phyloP scores from a whole-genome alignment of 64 coral and sea anemone genomes.

The Platygyra sinensis region DNA sequence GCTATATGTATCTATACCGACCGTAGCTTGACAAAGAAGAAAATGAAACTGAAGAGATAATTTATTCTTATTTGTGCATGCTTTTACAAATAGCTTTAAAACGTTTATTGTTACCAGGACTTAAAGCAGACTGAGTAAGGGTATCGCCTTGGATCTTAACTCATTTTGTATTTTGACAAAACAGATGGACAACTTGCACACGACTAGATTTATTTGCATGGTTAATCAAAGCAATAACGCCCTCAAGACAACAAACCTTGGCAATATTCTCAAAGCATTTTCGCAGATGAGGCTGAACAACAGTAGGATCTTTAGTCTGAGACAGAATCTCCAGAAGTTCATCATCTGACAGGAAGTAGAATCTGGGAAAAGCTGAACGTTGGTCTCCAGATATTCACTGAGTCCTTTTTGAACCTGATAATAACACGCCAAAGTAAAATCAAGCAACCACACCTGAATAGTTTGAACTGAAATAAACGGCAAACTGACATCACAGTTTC shows the following conservation, averaged over 20 bases:
- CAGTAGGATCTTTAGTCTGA: conserved; percentile 99
- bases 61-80: too few species aligned
- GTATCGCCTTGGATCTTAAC: not conserved
- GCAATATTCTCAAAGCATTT: conserved; percentile 99
- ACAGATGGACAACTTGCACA: not conserved
- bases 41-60: too few species aligned
- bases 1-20: too few species aligned
- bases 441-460: not conserved
- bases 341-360: conserved; percentile 98
- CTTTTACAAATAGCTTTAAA: too few species aligned
- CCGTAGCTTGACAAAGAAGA: too few species aligned
- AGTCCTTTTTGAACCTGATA: conserved; percentile 98
- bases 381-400: conserved; percentile 98
- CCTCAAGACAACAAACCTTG: conserved; percentile 42
- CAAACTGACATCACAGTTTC: too few species aligned
- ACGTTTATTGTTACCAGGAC: too few species aligned
- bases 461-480: too few species aligned
- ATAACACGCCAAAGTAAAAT: not conserved
- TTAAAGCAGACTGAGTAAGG: not conserved
- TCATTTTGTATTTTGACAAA: not conserved
- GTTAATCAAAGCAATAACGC: not conserved
- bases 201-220: not conserved
- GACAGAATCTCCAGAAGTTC: conserved; percentile 96
- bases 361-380: conserved; percentile 91
- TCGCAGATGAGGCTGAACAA: conserved; percentile 96